Evolutionary conservation across 2,113 vertebrate genomes (phyloP).

Genomic region (Clarias magur): DNA sequence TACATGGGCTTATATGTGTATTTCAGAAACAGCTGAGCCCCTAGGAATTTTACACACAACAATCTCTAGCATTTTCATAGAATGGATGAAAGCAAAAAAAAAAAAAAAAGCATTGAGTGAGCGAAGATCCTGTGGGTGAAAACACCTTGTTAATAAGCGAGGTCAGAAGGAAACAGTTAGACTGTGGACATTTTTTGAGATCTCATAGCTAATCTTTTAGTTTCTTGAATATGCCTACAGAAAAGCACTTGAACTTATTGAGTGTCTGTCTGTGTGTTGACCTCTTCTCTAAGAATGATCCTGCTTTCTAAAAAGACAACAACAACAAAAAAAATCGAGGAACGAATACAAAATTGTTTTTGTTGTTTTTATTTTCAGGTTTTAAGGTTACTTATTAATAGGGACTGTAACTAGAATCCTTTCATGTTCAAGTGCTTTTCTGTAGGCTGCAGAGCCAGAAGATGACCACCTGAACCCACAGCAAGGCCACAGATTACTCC

Average conservation of each 20-base stretch:
- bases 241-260: not conserved
- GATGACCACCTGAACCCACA: slow-evolving; percentile 24
- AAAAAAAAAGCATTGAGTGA: too few species aligned
- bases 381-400: slow-evolving; percentile 31
- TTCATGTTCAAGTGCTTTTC: slow-evolving; percentile 8
- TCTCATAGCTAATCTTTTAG: not conserved
- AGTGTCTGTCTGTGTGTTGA: not conserved
- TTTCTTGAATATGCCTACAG: not conserved
- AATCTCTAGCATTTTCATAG: too few species aligned
- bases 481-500: slow-evolving; percentile 33
- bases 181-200: not conserved
- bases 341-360: not conserved
- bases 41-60: too few species aligned
- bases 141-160: too few species aligned
- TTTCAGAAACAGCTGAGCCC: too few species aligned
- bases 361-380: not conserved
- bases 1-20: too few species aligned
- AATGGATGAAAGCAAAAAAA: too few species aligned
- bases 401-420: slow-evolving; percentile 19
- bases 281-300: not conserved
- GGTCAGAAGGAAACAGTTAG: not conserved
- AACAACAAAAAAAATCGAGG: not conserved
- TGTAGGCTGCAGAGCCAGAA: slow-evolving; percentile 35
- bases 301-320: not conserved
- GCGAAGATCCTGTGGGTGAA: too few species aligned